A percentile compares a stretch with the other conserved stretches of the same genome.
phyloP scores from a whole-genome alignment of 2,113 vertebrate species.

The Rhabdomys dilectus region DNA sequence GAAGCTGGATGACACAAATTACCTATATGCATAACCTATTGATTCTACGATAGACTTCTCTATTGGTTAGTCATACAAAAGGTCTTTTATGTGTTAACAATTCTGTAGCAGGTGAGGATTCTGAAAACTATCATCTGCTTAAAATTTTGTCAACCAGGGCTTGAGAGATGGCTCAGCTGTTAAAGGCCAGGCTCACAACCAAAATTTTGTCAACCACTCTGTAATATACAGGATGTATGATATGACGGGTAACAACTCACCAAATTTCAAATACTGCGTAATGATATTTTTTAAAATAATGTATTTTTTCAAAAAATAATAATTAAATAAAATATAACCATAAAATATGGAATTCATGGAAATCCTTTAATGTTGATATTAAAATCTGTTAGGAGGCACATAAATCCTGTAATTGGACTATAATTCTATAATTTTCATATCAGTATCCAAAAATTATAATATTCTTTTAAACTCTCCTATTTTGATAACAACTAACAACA shows the following conservation, averaged over 20 bases:
- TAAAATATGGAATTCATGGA: not conserved
- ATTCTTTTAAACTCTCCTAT: not conserved
- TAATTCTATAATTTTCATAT: not conserved
- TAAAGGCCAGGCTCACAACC: too few species aligned
- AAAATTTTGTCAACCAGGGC: conserved; percentile 14
- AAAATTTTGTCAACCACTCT: conserved; percentile 23
- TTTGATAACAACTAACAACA: not conserved
- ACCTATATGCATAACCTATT: not conserved
- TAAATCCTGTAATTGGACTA: not conserved
- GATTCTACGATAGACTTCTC: not conserved
- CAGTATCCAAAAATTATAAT: not conserved
- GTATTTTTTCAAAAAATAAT: not conserved
- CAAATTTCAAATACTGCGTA: not conserved
- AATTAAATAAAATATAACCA: not conserved
- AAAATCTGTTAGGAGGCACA: conserved; percentile 14
- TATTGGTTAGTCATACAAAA: not conserved
- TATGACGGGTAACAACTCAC: not conserved
- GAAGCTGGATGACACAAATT: not conserved
- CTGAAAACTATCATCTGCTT: not conserved
- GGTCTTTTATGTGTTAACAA: not conserved
- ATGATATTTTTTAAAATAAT: not conserved
- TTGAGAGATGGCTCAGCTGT: too few species aligned
- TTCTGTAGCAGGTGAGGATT: not conserved
- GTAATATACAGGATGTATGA: not conserved
- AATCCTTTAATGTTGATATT: not conserved